Evolutionary conservation across 2,888 invertebrate genomes (phyloP).

Genomic region (Linnaemya vulpina): DNA sequence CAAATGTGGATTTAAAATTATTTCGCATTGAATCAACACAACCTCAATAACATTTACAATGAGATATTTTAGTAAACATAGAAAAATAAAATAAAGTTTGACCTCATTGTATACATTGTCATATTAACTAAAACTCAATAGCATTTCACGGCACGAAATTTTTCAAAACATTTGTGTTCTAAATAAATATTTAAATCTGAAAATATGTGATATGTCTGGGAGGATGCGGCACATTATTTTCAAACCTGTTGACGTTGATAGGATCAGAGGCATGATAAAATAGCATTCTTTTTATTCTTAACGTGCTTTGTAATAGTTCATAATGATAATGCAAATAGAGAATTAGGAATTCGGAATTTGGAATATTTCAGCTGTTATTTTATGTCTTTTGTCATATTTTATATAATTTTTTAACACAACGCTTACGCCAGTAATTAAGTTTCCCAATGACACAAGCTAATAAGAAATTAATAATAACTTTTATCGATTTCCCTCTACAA

Average conservation of each 20-base stretch:
- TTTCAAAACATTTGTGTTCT: too few species aligned
- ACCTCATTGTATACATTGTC: slow-evolving; percentile 61
- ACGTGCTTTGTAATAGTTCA: too few species aligned
- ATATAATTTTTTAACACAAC: not conserved
- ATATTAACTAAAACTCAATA: not conserved
- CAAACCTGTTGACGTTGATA: too few species aligned
- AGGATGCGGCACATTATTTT: too few species aligned
- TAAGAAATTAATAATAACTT: not conserved
- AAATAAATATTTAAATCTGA: too few species aligned
- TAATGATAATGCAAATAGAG: too few species aligned
- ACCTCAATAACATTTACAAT: slow-evolving; percentile 12
- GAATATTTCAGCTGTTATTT: not conserved
- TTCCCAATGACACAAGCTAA: slow-evolving; percentile 7
- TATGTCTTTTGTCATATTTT: slow-evolving; percentile 7
- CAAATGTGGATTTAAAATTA: slow-evolving; percentile 30
- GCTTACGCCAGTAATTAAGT: slow-evolving; percentile 15
- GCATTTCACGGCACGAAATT: too few species aligned
- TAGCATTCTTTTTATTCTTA: too few species aligned
- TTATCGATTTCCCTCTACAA: slow-evolving; percentile 1
- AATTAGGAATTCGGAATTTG: not conserved
- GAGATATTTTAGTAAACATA: not conserved
- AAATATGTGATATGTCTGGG: too few species aligned
- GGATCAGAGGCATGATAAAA: too few species aligned
- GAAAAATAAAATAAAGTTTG: slow-evolving; percentile 24
- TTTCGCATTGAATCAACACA: not conserved